A percentile compares a stretch with the other conserved stretches of the same genome.
Evolutionary conservation across 2,797 vertebrate species (phyloP).

Genomic region (Pseudochirops corinnae): DNA sequence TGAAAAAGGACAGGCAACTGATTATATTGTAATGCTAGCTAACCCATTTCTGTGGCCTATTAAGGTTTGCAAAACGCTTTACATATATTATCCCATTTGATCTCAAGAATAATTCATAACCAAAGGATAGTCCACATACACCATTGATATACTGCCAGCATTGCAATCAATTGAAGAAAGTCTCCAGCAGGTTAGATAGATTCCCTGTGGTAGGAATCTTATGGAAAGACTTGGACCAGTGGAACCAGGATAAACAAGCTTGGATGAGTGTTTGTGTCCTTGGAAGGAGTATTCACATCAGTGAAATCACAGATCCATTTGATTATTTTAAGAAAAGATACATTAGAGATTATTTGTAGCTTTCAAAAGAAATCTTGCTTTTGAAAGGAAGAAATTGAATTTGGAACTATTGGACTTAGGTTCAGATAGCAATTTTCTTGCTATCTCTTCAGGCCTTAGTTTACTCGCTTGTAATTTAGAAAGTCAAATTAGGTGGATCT

Average conservation of each 20-base stretch:
- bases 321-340: not conserved
- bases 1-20: not conserved
- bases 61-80: not conserved
- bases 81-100: not conserved
- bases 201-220: not conserved
- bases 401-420: not conserved
- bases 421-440: not conserved
- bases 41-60: not conserved
- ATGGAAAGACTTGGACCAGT: not conserved
- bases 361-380: not conserved
- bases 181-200: not conserved
- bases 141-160: not conserved
- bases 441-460: not conserved
- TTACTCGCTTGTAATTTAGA: not conserved
- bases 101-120: not conserved
- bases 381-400: not conserved
- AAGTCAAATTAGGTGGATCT: not conserved
- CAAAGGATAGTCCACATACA: not conserved
- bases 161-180: not conserved
- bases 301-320: not conserved
- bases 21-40: not conserved
- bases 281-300: not conserved
- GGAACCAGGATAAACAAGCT: not conserved
- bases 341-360: not conserved
- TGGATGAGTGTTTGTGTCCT: not conserved